Evolutionary conservation across 2,888 invertebrate species (phyloP).

Genomic region (Sinopyrophorus schimmeli): DNA sequence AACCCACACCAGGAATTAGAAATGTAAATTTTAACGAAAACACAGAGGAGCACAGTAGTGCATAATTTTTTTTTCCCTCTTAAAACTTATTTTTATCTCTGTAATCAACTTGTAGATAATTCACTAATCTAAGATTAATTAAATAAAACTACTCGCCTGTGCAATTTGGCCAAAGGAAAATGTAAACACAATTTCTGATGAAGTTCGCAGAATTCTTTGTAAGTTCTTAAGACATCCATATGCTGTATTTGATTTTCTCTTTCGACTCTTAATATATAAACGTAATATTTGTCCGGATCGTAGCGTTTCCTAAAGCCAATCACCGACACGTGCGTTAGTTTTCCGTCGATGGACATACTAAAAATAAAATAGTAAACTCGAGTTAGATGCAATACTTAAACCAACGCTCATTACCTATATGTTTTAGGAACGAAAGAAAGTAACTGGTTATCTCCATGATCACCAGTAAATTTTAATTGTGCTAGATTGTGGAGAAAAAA

Average conservation of each 20-base stretch:
- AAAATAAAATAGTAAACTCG: conserved; percentile 33
- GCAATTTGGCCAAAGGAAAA: conserved; percentile 88
- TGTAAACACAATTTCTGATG: conserved; percentile 91
- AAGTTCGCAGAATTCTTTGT: conserved; percentile 95
- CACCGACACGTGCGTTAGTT: conserved; percentile 81
- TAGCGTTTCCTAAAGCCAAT: conserved; percentile 92
- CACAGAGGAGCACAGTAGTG: conserved; percentile 32
- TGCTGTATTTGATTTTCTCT: conserved; percentile 85
- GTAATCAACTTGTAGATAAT: not conserved
- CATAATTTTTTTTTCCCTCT: too few species aligned
- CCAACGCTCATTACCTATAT: conserved; percentile 92
- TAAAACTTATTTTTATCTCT: too few species aligned
- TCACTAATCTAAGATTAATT: not conserved
- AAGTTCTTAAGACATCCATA: conserved; percentile 88
- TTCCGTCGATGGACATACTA: conserved; percentile 88
- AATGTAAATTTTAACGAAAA: conserved; percentile 36
- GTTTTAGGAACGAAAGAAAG: conserved; percentile 93
- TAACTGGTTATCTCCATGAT: conserved; percentile 77
- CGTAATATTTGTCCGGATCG: conserved; percentile 97
- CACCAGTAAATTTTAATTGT: conserved; percentile 88
- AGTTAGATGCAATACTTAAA: too few species aligned
- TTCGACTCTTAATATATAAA: conserved; percentile 83
- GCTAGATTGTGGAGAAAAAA: conserved; percentile 98
- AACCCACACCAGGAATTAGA: conserved; percentile 36
- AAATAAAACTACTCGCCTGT: conserved; percentile 64